A percentile compares a stretch with the other conserved stretches of the same genome.
Conservation (phyloP, 2,888 invertebrate species). For the Liodrosophila aerea region DNA sequence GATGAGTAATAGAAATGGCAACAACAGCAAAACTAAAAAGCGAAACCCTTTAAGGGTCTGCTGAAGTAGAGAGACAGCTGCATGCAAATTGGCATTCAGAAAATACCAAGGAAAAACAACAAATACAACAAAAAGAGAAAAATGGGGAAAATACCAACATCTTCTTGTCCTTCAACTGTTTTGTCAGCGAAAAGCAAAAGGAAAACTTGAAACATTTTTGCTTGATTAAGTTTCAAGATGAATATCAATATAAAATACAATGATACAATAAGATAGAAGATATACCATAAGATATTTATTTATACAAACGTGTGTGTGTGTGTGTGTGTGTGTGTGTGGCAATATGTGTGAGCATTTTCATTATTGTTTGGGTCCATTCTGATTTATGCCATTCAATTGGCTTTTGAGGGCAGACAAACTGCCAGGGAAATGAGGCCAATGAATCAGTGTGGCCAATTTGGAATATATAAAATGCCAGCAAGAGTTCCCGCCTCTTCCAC, state of each 20-base stretch:
- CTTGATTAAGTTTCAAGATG: slow-evolving; percentile 69
- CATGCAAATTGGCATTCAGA: slow-evolving; percentile 33
- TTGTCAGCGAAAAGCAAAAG: background rate
- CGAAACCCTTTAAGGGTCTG: slow-evolving; percentile 23
- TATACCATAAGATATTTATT: background rate
- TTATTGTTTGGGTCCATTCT: slow-evolving; percentile 55
- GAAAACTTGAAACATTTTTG: slow-evolving; percentile 55
- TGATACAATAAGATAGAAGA: slow-evolving; percentile 10
- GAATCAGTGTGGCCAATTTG: slow-evolving; percentile 57
- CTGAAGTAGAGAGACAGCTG: background rate
- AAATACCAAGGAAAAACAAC: slow-evolving; percentile 2
- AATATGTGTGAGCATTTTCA: slow-evolving; percentile 49
- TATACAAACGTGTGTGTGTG: slow-evolving; percentile 11
- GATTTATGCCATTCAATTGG: slow-evolving; percentile 66
- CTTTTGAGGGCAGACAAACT: slow-evolving; percentile 53
- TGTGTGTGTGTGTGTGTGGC: slow-evolving; percentile 9
- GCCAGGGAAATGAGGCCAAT: slow-evolving; percentile 59
- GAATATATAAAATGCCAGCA: slow-evolving; percentile 30
- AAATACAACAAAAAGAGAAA: slow-evolving; percentile 1
- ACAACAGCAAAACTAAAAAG: slow-evolving; percentile 3
- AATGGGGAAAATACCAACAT: background rate
- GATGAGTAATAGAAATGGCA: slow-evolving; percentile 18
- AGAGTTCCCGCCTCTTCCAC: background rate
- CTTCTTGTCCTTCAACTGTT: slow-evolving; percentile 14
- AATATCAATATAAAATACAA: slow-evolving; percentile 63